Evolutionary conservation across 2,113 vertebrate genomes (phyloP).

Genomic region (Monarcha castaneiventris): DNA sequence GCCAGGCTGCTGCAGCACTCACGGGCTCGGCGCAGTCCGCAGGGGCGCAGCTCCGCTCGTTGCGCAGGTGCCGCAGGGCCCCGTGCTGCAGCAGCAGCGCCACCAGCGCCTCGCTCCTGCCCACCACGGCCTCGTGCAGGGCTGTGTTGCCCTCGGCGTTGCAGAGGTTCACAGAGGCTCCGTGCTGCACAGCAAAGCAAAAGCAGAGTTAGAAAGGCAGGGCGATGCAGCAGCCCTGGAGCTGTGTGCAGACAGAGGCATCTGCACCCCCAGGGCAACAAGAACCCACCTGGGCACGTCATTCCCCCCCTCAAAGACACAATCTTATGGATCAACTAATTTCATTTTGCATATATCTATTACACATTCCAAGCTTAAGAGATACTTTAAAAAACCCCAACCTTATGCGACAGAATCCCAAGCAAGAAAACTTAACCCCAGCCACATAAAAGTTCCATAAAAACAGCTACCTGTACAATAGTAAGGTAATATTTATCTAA

Average conservation of each 20-base stretch:
- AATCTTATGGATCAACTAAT: not conserved
- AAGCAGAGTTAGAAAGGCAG: not conserved
- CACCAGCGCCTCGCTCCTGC: constrained; percentile 76
- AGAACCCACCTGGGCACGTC: not conserved
- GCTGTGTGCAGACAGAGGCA: not conserved
- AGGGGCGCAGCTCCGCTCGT: constrained; percentile 81
- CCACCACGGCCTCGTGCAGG: constrained; percentile 85
- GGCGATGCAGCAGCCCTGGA: not conserved
- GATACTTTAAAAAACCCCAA: not conserved
- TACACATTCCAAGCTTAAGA: not conserved
- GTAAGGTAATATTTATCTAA: not conserved
- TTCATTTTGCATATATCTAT: not conserved
- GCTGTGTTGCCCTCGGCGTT: constrained; percentile 88
- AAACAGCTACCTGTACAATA: not conserved
- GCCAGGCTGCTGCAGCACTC: not conserved
- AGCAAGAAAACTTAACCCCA: not conserved
- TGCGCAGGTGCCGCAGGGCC: constrained; percentile 73
- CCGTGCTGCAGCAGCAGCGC: constrained; percentile 83
- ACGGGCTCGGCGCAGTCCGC: constrained; percentile 85
- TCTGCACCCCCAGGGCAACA: not conserved
- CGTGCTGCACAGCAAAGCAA: constrained; percentile 69
- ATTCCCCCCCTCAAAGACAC: not conserved
- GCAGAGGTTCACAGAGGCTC: constrained; percentile 79
- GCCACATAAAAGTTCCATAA: not conserved
- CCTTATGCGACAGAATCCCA: not conserved